Base-by-base conservation (phyloP, 2,888 invertebrate species). In the Heliconius sara region DNA sequence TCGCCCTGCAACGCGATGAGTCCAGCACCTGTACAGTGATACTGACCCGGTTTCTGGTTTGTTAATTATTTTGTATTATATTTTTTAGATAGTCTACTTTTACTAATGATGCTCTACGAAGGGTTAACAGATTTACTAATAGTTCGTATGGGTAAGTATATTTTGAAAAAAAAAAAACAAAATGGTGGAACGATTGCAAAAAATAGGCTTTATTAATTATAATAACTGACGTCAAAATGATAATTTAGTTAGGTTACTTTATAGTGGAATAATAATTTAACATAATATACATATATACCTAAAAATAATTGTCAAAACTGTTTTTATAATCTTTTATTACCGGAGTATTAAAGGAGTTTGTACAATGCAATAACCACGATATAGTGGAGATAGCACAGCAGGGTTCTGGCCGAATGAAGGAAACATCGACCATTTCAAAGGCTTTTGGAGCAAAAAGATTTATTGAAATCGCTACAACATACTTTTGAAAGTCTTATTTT, bases 301-400 rank as follows among this genome's bases (percentile, higher is more conserved):
- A 16, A 2, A 30, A 27, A 25, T 47, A 43, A 13, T 27, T 9
- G 27, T 75, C 22, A 25, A 57, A 67, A 25, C 27, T 19, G 27
- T 73, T 78, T 78, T 34, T 66, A 39, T 72, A 27, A 70, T 30
- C 9, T 27, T 25, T 34, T 72, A 5, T 66, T 66, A 39, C 16
- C 43, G 27, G n/a, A 39, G 34, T 73, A 30, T 73, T 73, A n/a
- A 73, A 73, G 85, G 91, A 91, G 60, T 73, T 91, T 89, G 88
- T 89, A 89, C 90, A 88, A 89, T 85, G 90, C 89, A 89, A 90
- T 92, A 91, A 92, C 88, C 87, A 89, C 89, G 88, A 91, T 92
- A 89, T 90, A 91, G 89, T 85, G 85, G 87, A 89, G 90, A 91
- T 90, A 86, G 85, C 92, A 43, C 93, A 88, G 91, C 93, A 87